A percentile compares a stretch with the other conserved stretches of the same genome.
Evolutionary conservation across 2,113 vertebrate genomes (phyloP).

Genomic region (Myiopsitta monachus): DNA sequence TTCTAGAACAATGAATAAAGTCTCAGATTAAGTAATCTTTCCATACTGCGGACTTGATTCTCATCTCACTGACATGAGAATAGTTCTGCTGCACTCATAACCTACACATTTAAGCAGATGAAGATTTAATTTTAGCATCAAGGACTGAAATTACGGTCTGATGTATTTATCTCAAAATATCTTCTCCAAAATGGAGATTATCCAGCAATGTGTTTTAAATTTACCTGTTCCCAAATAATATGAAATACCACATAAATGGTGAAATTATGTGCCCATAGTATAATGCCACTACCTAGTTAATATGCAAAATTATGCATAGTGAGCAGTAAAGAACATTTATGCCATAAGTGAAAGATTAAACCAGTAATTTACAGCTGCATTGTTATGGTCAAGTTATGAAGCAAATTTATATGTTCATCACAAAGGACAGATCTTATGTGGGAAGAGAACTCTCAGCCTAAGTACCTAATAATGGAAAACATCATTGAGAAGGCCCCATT

Average conservation of each 20-base stretch:
- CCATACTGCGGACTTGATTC: not conserved
- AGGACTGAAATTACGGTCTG: not conserved
- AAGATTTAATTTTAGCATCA: slow-evolving; percentile 12
- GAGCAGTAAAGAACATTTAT: not conserved
- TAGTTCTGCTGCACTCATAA: not conserved
- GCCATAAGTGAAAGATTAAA: not conserved
- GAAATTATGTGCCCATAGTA: not conserved
- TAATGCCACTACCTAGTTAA: not conserved
- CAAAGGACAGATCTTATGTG: not conserved
- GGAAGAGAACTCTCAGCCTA: not conserved
- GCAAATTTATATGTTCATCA: not conserved
- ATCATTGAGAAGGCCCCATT: not conserved
- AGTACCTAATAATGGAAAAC: not conserved
- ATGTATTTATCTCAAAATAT: not conserved
- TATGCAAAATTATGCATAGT: not conserved
- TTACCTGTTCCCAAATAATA: not conserved
- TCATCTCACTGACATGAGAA: not conserved
- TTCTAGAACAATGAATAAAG: slow-evolving; percentile 12
- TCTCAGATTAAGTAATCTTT: slow-evolving; percentile 40
- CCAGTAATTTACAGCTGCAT: not conserved
- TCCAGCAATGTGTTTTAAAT: not conserved
- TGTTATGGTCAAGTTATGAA: slow-evolving; percentile 1
- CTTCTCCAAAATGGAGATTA: not conserved
- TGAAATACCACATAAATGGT: not conserved
- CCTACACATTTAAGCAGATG: not conserved